Percentiles rank a stretch among this genome's conserved stretches.
Conservation (phyloP, 2,888 invertebrate species). For the Ryuthela nishihirai region DNA sequence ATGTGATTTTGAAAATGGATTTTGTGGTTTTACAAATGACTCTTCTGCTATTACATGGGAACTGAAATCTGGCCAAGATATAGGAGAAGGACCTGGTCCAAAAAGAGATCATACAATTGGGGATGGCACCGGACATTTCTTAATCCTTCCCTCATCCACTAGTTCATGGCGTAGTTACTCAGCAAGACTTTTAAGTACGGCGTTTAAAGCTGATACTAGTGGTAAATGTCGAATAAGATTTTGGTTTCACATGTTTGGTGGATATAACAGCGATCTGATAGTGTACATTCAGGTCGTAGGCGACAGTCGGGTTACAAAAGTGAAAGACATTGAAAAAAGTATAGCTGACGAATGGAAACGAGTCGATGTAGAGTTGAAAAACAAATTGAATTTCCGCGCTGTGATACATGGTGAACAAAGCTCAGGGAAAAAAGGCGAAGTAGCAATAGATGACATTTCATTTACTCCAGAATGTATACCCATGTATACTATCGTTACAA, state of each 20-base stretch:
- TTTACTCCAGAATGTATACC: constrained; percentile 32
- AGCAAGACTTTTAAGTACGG: constrained; percentile 18
- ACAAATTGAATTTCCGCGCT: constrained; percentile 23
- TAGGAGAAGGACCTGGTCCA: constrained; percentile 23
- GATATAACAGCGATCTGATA: constrained; percentile 44
- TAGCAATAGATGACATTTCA: constrained; percentile 40
- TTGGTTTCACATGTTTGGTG: constrained; percentile 26
- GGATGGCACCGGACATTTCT: constrained; percentile 21
- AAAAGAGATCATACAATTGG: constrained; percentile 32
- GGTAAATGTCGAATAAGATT: constrained; percentile 34
- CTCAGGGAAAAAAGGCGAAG: constrained; percentile 13
- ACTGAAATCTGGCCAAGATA: constrained; percentile 11
- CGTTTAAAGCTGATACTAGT: constrained; percentile 30
- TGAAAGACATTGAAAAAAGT: background rate
- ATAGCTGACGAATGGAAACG: constrained; percentile 30
- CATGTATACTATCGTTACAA: constrained; percentile 23
- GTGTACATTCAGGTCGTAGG: constrained; percentile 39
- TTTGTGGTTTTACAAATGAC: constrained; percentile 5
- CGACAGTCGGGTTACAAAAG: background rate
- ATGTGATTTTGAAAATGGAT: constrained; percentile 34
- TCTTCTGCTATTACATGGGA: constrained; percentile 18
- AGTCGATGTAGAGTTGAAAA: constrained; percentile 12
- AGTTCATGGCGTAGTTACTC: background rate
- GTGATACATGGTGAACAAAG: constrained; percentile 22
- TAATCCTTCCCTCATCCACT: constrained; percentile 1